These are phyloP conservation scores for Nasua narica DNA, from an alignment of 2,797 vertebrate genomes.

Conservation along the genomic window DNA sequence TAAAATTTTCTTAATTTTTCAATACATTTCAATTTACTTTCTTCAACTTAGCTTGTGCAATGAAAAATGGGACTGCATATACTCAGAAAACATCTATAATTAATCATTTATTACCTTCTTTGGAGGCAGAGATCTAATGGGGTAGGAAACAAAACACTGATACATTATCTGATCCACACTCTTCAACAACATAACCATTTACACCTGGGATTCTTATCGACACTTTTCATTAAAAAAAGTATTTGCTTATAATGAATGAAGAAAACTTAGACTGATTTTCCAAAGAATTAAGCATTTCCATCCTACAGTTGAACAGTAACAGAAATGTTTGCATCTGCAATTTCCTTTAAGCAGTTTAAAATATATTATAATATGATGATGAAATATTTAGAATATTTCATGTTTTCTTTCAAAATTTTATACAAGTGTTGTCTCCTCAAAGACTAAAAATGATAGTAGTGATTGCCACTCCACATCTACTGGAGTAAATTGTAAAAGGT, in stretches of 20 bases:
- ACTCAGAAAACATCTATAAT: background rate
- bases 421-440: background rate
- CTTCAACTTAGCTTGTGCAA: background rate
- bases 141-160: background rate
- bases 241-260: background rate
- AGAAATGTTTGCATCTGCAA: background rate
- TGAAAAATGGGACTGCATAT: background rate
- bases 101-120: background rate
- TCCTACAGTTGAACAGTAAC: background rate
- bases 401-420: background rate
- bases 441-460: background rate
- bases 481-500: background rate
- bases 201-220: background rate
- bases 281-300: background rate
- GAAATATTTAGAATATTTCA: background rate
- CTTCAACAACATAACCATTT: background rate
- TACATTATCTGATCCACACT: background rate
- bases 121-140: background rate
- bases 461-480: background rate
- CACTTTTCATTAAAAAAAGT: background rate
- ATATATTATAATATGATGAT: background rate
- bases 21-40: background rate
- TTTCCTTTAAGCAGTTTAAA: background rate
- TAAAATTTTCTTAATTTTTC: conserved; percentile 51
- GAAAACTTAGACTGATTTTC: background rate